Conservation (phyloP, 2,888 invertebrate species). For the Thecophora atra region DNA sequence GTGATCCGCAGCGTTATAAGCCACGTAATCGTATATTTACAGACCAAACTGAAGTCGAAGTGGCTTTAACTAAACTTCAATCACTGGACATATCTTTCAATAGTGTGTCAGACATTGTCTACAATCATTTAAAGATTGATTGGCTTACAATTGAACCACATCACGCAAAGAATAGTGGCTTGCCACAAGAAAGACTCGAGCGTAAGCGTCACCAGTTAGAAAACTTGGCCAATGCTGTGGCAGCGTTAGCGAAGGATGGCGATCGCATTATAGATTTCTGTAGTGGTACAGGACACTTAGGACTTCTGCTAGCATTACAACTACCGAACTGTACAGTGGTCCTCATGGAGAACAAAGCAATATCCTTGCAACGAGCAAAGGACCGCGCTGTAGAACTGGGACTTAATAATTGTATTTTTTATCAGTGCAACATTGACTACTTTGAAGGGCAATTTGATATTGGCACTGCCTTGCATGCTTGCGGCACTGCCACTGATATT, state of each 20-base stretch:
- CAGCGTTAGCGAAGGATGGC: slow-evolving; percentile 74
- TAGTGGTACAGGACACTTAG: slow-evolving; percentile 92
- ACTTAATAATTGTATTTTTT: slow-evolving; percentile 79
- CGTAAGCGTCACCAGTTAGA: slow-evolving; percentile 89
- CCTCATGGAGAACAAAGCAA: slow-evolving; percentile 91
- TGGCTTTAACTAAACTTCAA: slow-evolving; percentile 61
- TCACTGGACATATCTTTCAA: slow-evolving; percentile 57
- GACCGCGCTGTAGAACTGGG: slow-evolving; percentile 74
- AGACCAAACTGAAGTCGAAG: slow-evolving; percentile 78
- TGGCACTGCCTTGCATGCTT: slow-evolving; percentile 91
- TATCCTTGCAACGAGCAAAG: slow-evolving; percentile 80
- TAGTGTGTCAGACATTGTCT: slow-evolving; percentile 51
- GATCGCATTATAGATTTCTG: slow-evolving; percentile 92
- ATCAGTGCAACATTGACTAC: slow-evolving; percentile 92
- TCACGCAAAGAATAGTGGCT: slow-evolving; percentile 79
- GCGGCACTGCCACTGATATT: slow-evolving; percentile 93
- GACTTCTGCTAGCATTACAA: slow-evolving; percentile 82
- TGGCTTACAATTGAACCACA: slow-evolving; percentile 77
- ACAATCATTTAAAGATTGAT: slow-evolving; percentile 66
- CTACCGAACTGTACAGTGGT: slow-evolving; percentile 82
- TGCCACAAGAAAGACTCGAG: slow-evolving; percentile 77
- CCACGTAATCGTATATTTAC: slow-evolving; percentile 79
- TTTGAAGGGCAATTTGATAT: slow-evolving; percentile 84
- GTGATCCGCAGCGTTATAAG: slow-evolving; percentile 80
- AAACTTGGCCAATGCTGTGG: slow-evolving; percentile 80